A percentile compares a stretch with the other conserved stretches of the same genome.
Evolutionary conservation across 2,113 vertebrate genomes (phyloP).

Genomic region (Pleuronectes platessa): DNA sequence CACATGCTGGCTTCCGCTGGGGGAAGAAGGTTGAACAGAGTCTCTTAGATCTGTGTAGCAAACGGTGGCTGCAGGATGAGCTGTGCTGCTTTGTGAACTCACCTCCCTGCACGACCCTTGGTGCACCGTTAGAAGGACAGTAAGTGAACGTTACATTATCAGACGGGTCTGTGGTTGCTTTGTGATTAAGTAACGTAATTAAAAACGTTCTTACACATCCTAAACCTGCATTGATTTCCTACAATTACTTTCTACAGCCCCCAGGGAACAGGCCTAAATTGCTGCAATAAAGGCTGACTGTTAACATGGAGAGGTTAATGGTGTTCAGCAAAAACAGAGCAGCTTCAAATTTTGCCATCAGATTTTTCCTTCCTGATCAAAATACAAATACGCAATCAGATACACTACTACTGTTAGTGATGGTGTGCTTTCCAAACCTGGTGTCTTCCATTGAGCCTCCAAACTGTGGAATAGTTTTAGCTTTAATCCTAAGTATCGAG

Average conservation of each 20-base stretch:
- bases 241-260: not conserved
- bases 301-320: not conserved
- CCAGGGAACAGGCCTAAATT: not conserved
- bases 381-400: too few relatives aligned
- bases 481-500: too few relatives aligned
- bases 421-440: too few relatives aligned
- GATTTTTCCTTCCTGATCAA: too few relatives aligned
- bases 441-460: too few relatives aligned
- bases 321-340: not conserved
- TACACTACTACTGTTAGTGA: too few relatives aligned
- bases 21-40: constrained; percentile 3
- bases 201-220: not conserved
- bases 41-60: constrained; percentile 23
- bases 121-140: constrained; percentile 7
- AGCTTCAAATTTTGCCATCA: not conserved
- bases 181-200: constrained; percentile 7
- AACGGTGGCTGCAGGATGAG: not conserved
- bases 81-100: constrained; percentile 16
- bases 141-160: not conserved
- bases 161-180: not conserved
- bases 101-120: constrained; percentile 2
- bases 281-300: constrained; percentile 5
- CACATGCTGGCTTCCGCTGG: constrained; percentile 22
- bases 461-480: too few relatives aligned
- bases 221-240: constrained; percentile 15